Base-by-base conservation (phyloP, 2,888 invertebrate genomes). In the Cancer borealis region DNA sequence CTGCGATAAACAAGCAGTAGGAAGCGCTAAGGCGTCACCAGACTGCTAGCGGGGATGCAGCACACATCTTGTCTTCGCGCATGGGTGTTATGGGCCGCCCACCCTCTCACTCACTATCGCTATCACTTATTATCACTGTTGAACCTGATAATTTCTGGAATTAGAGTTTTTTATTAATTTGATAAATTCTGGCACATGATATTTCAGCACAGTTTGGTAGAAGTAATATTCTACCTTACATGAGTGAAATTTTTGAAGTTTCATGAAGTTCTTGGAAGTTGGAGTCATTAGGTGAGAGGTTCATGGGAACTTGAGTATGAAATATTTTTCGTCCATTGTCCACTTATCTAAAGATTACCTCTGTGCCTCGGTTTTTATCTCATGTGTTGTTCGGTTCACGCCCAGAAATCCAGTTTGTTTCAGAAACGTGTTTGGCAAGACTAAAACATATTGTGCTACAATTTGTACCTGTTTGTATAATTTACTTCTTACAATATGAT, bases 381-480 rank as follows among this genome's bases (percentile, higher is more conserved):
- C 14, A n/a, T 21, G 60, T 45, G 39, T 54, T 60, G 47, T 39
- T 60, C n/a, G 26, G 39, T 54, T 91, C 54, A 39, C 21, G 39
- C 30, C 60, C 49, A 46, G 6, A 30, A n/a, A 49, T 39, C 79
- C 30, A 79, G 30, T 79, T n/a, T 47, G 47, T 73, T 73, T 89
- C 12, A 21, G n/a, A 90, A 39, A 47, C 66, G n/a, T 79, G 92
- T 87, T 79, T 88, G 89, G 89, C 79, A 89, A 88, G 88, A 54
- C 66, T 89, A 88, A 89, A 39, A 39, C 30, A 79, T 87, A 92
- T 79, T 92, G 94, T 94, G 94, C 94, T 94, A 94, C 94, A 94
- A 92, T 39, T 94, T 89, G 94, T 94, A 94, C 94, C 94, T 94
- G 94, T 94, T 92, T 94, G n/a, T 94, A 91, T 91, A 88, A 91